A percentile compares a stretch with the other conserved stretches of the same genome.
Evolutionary conservation across 1,140 invertebrate species (phyloP).

Genomic region (Eulimnadia texana): DNA sequence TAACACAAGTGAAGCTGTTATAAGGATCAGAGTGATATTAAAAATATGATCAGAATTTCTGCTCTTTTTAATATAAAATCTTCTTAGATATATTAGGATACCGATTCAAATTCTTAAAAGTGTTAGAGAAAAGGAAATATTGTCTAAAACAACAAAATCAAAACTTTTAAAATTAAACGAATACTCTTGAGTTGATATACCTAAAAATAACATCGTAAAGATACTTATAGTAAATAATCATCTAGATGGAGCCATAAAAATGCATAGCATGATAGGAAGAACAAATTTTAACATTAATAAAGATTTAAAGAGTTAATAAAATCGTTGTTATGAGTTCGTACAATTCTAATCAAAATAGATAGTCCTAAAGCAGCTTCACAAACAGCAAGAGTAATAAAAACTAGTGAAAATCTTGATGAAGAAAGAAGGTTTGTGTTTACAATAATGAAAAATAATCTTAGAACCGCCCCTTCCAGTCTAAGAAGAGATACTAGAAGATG

Average conservation of each 20-base stretch:
- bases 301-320: conserved; percentile 10
- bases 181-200: neutral
- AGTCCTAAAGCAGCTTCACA: conserved; percentile 12
- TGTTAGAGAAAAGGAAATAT: conserved; percentile 35
- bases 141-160: conserved; percentile 25
- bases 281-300: conserved; percentile 8
- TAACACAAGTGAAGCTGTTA: neutral
- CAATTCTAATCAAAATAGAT: conserved; percentile 4
- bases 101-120: conserved; percentile 37
- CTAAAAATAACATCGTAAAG: neutral
- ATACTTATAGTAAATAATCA: neutral
- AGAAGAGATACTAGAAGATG: neutral
- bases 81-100: conserved; percentile 36
- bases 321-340: conserved; percentile 1
- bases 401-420: neutral
- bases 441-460: neutral
- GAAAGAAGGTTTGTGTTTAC: neutral
- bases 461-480: conserved; percentile 8
- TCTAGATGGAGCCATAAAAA: neutral
- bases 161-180: neutral
- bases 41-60: conserved; percentile 33
- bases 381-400: neutral
- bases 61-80: conserved; percentile 31
- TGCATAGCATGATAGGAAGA: neutral
- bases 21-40: conserved; percentile 33